These are phyloP conservation scores for Scaptomyza graminum DNA, from an alignment of 1,140 invertebrate species.

Conservation along the genomic window DNA sequence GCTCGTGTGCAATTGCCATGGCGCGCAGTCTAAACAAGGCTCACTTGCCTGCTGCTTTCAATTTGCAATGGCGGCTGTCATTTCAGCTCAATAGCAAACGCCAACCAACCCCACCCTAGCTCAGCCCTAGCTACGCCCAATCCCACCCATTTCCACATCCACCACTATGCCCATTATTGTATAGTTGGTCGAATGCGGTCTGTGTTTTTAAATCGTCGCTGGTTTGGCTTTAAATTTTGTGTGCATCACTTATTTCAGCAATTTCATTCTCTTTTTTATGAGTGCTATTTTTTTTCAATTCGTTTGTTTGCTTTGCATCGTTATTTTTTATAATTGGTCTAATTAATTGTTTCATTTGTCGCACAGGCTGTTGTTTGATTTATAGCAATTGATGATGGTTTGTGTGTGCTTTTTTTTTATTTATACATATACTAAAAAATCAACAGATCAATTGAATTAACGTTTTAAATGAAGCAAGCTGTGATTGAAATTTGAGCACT, in stretches of 20 bases:
- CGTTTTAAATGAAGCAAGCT: no score
- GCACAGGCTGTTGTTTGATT: constrained; percentile 36
- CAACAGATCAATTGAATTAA: no score
- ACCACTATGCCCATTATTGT: constrained; percentile 1
- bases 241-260: constrained; percentile 14
- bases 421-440: no score
- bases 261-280: not conserved
- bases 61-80: constrained; percentile 79
- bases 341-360: constrained; percentile 66
- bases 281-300: not conserved
- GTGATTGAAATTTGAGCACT: no score
- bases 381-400: constrained; percentile 33
- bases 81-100: constrained; percentile 76
- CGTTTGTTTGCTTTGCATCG: constrained; percentile 22
- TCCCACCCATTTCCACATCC: not conserved
- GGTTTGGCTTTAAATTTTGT: constrained; percentile 37
- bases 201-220: constrained; percentile 27
- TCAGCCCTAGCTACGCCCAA: not conserved
- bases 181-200: constrained; percentile 35
- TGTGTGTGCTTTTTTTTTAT: not conserved
- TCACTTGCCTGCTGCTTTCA: constrained; percentile 77
- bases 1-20: constrained; percentile 77
- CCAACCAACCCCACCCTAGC: not conserved
- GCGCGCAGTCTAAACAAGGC: constrained; percentile 77
- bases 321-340: constrained; percentile 63